phyloP scores from a whole-genome alignment of 2,113 vertebrate species.

The Sula dactylatra region DNA sequence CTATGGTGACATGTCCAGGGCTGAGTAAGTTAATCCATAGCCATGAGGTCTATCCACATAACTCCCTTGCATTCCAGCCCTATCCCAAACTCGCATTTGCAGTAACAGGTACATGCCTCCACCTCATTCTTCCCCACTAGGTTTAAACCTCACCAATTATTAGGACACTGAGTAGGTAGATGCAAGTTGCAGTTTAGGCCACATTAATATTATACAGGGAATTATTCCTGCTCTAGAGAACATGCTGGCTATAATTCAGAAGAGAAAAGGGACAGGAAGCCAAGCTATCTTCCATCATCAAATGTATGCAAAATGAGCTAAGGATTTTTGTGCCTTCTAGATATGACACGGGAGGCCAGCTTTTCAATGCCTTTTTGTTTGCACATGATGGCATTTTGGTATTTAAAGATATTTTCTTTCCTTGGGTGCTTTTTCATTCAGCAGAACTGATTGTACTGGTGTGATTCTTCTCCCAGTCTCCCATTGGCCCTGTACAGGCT shows the following conservation, averaged over 20 bases:
- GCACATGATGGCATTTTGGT: constrained; percentile 8
- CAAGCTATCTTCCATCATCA: background rate
- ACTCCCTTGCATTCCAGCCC: background rate
- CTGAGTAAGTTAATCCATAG: background rate
- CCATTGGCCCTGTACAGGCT: background rate
- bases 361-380: constrained; percentile 20
- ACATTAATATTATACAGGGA: background rate
- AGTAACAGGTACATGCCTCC: background rate
- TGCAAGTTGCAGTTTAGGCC: background rate
- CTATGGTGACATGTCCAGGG: rapidly evolving
- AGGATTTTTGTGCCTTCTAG: constrained; percentile 11
- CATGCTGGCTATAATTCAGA: background rate
- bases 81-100: background rate
- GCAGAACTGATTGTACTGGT: background rate
- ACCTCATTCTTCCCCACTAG: background rate
- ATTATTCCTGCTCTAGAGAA: background rate
- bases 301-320: background rate
- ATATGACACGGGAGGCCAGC: background rate
- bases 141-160: background rate
- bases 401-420: constrained; percentile 47
- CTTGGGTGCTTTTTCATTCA: constrained; percentile 39
- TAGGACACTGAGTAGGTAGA: background rate
- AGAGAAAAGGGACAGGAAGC: background rate
- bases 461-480: constrained; percentile 11
- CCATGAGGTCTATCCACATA: background rate